Base-by-base conservation (phyloP, 2,888 invertebrate species). In the Dryobotodes eremita region DNA sequence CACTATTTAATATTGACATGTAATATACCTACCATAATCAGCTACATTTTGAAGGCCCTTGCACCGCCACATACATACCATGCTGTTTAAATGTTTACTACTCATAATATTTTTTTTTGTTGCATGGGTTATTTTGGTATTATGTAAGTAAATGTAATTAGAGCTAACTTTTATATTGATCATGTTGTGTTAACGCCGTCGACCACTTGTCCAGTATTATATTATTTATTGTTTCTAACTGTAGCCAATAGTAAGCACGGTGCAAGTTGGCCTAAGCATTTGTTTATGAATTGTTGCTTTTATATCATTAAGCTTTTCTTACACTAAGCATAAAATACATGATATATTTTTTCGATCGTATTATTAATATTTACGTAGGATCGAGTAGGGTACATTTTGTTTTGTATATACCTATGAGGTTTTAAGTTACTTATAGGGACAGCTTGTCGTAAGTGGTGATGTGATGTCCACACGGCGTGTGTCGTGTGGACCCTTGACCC, bases 201-300 rank as follows among this genome's bases (percentile, higher is more conserved):
- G 72, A 84, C 70, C 74, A 80, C 31, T 73, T 74, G 15, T 79
- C 77, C 87, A 88, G 87, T 87, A 88, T 87, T 87, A 87, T 80
- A 76, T 66, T 77, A 77, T 75, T 81, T 80, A 83, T 75, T 71
- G 23, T 73, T 82, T 76, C 13, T 79, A 83, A 65, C 48, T 42
- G 13, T 71, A 86, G 71, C 15, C 80, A 79, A 79, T 74, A 79
- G 79, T 57, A 64, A 79, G 68, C 46, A 48, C 42, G 86, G 88
- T 88, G 89, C 88, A 88, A 89, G 89, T 79, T 53, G 86, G 89
- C 88, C 86, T 88, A 89, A 83, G 75, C 87, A 84, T 80, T 79
- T 69, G 66, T 85, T 82, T 79, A 69, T 64, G 55, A 76, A 48
- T 77, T 26, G 55, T 85, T 86, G 78, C 81, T 86, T 70, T 87